Conservation (phyloP, 1,140 invertebrate genomes). For the Frieseomelitta varia region DNA sequence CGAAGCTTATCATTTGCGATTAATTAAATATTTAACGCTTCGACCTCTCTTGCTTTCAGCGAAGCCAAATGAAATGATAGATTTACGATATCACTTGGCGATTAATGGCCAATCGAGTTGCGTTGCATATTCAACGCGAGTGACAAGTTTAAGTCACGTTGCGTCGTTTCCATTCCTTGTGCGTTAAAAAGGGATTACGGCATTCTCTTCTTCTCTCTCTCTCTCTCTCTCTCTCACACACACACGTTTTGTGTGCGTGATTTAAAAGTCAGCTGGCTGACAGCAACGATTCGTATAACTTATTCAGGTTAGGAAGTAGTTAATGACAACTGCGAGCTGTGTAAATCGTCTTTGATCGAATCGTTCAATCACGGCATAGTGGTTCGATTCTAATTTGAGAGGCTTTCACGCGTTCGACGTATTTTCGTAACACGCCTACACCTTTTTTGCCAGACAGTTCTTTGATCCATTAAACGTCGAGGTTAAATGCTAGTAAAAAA, state of each 20-base stretch:
- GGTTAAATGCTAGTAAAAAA: not conserved
- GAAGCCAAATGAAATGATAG: too few relatives aligned
- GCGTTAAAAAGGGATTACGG: too few relatives aligned
- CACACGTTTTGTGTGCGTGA: not conserved
- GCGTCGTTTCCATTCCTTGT: not conserved
- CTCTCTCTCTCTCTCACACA: too few relatives aligned
- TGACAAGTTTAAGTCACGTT: not conserved
- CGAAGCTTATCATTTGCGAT: not conserved
- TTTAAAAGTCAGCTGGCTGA: not conserved
- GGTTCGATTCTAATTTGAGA: conserved; percentile 17
- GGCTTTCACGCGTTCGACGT: conserved; percentile 12
- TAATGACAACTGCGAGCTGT: conserved; percentile 11
- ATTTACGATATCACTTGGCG: not conserved
- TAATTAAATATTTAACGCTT: not conserved
- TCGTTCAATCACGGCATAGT: conserved; percentile 21
- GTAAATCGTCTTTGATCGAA: conserved; percentile 4
- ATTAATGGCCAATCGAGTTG: conserved; percentile 13
- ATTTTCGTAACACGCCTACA: not conserved
- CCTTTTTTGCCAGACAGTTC: not conserved
- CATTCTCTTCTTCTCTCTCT: not conserved
- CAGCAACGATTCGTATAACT: not conserved
- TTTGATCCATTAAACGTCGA: conserved; percentile 12
- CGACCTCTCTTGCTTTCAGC: not conserved
- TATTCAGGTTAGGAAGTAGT: not conserved
- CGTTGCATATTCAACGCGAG: conserved; percentile 37